Percentiles rank a stretch among this genome's conserved stretches.
Conservation (phyloP, 2,888 invertebrate genomes). For the Platycheirus rosarum region DNA sequence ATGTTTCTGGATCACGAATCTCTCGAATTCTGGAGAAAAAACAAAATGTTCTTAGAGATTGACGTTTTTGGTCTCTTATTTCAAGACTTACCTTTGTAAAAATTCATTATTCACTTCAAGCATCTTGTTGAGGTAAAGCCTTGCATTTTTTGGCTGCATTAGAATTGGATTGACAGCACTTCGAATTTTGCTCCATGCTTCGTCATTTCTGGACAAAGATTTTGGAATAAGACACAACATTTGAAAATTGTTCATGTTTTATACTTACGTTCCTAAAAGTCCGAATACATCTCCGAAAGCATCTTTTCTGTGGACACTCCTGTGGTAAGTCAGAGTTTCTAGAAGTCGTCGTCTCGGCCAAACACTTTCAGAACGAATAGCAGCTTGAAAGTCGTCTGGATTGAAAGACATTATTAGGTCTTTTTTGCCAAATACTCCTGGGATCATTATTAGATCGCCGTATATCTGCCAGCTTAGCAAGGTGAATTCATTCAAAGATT, state of each 20-base stretch:
- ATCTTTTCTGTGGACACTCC: constrained; percentile 78
- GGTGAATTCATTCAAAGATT: constrained; percentile 21
- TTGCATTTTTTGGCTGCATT: constrained; percentile 84
- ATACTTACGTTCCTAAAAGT: constrained; percentile 75
- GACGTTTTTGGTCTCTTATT: too few relatives aligned
- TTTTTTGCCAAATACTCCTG: constrained; percentile 77
- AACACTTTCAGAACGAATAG: constrained; percentile 76
- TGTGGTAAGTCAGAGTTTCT: constrained; percentile 81
- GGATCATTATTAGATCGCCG: constrained; percentile 81
- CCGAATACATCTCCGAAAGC: constrained; percentile 74
- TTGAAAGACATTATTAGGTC: constrained; percentile 82
- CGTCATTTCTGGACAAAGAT: constrained; percentile 83
- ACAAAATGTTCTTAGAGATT: not conserved
- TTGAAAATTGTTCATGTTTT: constrained; percentile 75
- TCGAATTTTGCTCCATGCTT: constrained; percentile 86
- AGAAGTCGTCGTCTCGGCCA: constrained; percentile 77
- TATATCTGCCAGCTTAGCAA: constrained; percentile 65
- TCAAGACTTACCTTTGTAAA: constrained; percentile 21
- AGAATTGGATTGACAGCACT: constrained; percentile 86
- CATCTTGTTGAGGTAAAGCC: constrained; percentile 83
- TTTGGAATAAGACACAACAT: not conserved
- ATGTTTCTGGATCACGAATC: constrained; percentile 76
- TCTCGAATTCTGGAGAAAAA: constrained; percentile 78
- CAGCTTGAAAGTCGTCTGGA: constrained; percentile 83
- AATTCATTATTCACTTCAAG: constrained; percentile 82